phyloP scores from a whole-genome alignment of 1,140 invertebrate genomes.

The Lepidurus arcticus region DNA sequence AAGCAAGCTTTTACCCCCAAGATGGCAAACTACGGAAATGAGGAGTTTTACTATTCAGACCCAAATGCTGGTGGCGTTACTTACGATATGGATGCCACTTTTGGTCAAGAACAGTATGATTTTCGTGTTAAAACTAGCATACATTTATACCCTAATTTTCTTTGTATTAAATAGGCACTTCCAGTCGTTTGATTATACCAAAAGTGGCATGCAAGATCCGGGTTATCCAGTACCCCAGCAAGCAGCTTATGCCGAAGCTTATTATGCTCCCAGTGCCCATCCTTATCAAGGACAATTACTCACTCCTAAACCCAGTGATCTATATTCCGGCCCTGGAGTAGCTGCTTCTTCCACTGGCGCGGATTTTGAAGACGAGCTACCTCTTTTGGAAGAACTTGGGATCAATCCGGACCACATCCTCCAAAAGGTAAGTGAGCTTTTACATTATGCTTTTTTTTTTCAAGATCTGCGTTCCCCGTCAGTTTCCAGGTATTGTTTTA shows the following conservation, averaged over 20 bases:
- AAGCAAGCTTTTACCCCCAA: not conserved
- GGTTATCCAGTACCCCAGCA: not conserved
- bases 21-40: constrained; percentile 25
- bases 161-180: not conserved
- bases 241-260: not conserved
- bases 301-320: constrained; percentile 1
- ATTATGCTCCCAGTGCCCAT: not conserved
- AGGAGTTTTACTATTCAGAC: constrained; percentile 16
- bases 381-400: constrained; percentile 28
- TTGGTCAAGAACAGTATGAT: constrained; percentile 29
- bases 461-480: not conserved
- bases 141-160: not conserved
- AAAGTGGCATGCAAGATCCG: constrained; percentile 22
- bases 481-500: not conserved
- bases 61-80: constrained; percentile 20
- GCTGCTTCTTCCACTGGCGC: constrained; percentile 18
- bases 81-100: constrained; percentile 30
- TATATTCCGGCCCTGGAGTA: not conserved
- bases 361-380: constrained; percentile 27
- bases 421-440: constrained; percentile 28
- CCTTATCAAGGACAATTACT: constrained; percentile 22
- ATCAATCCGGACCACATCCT: constrained; percentile 30
- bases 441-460: not conserved
- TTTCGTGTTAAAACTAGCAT: not conserved
- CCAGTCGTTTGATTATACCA: constrained; percentile 28